Base-by-base conservation (phyloP, 2,888 invertebrate genomes). In the Adineta ricciae region DNA sequence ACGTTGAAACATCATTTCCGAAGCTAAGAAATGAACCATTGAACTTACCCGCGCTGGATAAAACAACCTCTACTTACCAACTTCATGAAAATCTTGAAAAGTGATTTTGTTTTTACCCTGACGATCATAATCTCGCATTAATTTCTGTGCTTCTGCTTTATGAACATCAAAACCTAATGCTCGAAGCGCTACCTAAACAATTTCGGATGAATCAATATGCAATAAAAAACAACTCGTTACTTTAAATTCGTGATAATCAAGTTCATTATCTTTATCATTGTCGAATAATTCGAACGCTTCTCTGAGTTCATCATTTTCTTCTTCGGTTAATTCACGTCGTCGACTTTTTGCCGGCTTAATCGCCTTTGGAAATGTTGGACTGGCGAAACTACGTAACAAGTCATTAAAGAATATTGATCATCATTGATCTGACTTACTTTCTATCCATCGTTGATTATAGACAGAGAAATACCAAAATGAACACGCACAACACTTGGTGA, bases 221-320 rank as follows among this genome's bases (percentile, higher is more conserved):
- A 56, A n/a, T 2, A 32, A 16, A 27, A 4, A 8, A 84, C 46
- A 72, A 27, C 21, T 41, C 36, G 14, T 41, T 85, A 90, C 90
- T 88, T 90, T 90, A 8, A 90, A 87, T 87, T 90, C 90, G 88
- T 90, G 89, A 87, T 90, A 90, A 86, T 90, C 90, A 83, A 90
- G 89, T 46, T 88, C 88, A 84, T 89, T 86, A 86, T 90, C 90
- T 87, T 90, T 90, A 86, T 90, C 90, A 72, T 90, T 89, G 87
- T 90, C 90, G 88, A 90, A 90, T 84, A 90, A 86, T 86, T 90
- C 90, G 88, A 90, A 90, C 3, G 90, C 90, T 87, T 90, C 90
- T 72, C 87, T 88, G 21, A 90, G 90, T 87, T 90, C 90, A 87
- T 90, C 90, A 86, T 90, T 90, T 86, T 90, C 90, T 87, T 90